Base-by-base conservation (phyloP, 2,888 invertebrate species). In the Apamea anceps region DNA sequence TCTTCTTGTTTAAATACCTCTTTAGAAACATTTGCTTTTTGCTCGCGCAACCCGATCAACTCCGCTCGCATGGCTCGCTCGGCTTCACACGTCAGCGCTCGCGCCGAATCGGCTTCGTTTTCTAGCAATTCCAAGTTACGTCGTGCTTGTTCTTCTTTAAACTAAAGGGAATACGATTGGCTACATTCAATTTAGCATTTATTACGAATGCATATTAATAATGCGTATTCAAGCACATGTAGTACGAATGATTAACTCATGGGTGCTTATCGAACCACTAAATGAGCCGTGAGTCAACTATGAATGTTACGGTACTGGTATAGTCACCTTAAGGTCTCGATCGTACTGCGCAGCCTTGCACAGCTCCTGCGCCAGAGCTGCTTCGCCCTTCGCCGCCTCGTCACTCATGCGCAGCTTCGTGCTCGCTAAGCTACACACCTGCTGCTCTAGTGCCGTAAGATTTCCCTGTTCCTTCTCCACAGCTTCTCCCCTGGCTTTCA, bases 61-160 rank as follows among this genome's bases (percentile, higher is more conserved):
- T 96, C 96, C 0, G 91, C 89, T 32, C 94, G 94, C 91, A 95
- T 86, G 0, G 94, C 94, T 32, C 95, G 93, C 86, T 96, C 96
- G 0, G 93, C 89, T 77, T 96, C 96, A 15, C 89, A 90, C 2
- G 93, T 91, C 21, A 96, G 88, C 65, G 92, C 92, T 18, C 93
- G 92, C 12, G 91, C 91, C 0, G 95, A 92, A 32, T 95, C 94
- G 68, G 93, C 79, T 57, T 95, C 94, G 73, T 91, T 93, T 77
- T 93, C 90, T n/a, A 94, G 51, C 8, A 80, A 82, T 54, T 81
- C 65, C 72, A 94, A 72, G 84, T 93, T 94, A 15, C 95, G 93
- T 2, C 94, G 92, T 5, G 91, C 91, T 88, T 95, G 94, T 74
- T 95, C 95, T 88, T 96, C 96, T 89, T 95, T 95, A 73, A 95